Evolutionary conservation across 53 echinoderm and acorn worm genomes (phyloP).

Genomic region (Holothuria leucospilota): DNA sequence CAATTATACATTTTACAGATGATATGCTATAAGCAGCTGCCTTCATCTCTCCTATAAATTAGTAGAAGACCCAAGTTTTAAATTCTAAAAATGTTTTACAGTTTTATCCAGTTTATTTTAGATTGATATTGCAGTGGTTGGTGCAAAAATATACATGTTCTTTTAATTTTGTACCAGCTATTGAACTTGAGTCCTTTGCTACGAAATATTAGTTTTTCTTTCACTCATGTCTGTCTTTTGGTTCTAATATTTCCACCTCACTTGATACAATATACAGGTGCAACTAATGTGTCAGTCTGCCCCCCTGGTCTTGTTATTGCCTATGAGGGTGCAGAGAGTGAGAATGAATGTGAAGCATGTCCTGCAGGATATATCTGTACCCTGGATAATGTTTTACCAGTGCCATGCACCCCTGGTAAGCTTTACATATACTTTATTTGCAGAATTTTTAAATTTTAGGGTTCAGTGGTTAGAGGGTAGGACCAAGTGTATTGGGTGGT

Average conservation of each 20-base stretch:
- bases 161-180: not conserved
- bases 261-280: conserved; percentile 63
- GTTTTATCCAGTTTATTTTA: too few species aligned
- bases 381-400: conserved; percentile 75
- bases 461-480: too few species aligned
- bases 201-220: not conserved
- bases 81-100: too few species aligned
- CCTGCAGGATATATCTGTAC: conserved; percentile 96
- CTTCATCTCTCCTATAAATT: too few species aligned
- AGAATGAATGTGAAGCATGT: conserved; percentile 82
- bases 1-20: too few species aligned
- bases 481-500: too few species aligned
- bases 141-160: too few species aligned
- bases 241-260: not conserved
- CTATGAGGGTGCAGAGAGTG: conserved; percentile 75
- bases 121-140: too few species aligned
- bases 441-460: too few species aligned
- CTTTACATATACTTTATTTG: too few species aligned
- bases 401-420: conserved; percentile 91
- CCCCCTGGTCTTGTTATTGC: conserved; percentile 85
- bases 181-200: not conserved
- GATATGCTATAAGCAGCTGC: too few species aligned
- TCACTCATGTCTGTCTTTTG: not conserved
- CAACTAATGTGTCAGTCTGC: conserved; percentile 83
- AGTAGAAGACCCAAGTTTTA: too few species aligned